Percentiles rank a stretch among this genome's conserved stretches.
These are phyloP conservation scores for Calliopsis andreniformis DNA, from an alignment of 1,140 invertebrate genomes.

Conservation along the genomic window DNA sequence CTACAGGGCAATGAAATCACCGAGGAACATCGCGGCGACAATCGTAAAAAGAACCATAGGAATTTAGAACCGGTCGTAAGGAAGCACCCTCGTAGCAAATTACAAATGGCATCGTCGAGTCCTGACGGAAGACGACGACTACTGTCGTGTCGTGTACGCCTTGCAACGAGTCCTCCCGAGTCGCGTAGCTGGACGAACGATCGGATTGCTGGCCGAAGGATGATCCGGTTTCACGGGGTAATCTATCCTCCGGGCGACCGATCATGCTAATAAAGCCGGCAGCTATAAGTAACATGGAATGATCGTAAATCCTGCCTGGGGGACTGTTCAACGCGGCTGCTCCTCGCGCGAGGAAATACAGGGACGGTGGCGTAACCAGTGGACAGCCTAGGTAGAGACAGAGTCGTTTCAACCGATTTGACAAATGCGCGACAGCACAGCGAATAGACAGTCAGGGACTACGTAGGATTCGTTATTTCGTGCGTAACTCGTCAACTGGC, in stretches of 20 bases:
- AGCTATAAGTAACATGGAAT: slow-evolving; percentile 59
- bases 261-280: slow-evolving; percentile 64
- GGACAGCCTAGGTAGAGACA: background rate
- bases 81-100: slow-evolving; percentile 52
- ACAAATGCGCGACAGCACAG: slow-evolving; percentile 15
- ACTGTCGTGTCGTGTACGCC: slow-evolving; percentile 15
- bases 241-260: slow-evolving; percentile 57
- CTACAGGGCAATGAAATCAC: no score
- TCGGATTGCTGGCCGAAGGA: slow-evolving; percentile 42
- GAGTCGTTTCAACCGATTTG: slow-evolving; percentile 23
- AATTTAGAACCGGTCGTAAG: slow-evolving; percentile 54
- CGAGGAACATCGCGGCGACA: background rate
- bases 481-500: slow-evolving; percentile 4
- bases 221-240: slow-evolving; percentile 56
- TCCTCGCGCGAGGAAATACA: slow-evolving; percentile 24
- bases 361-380: slow-evolving; percentile 20
- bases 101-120: slow-evolving; percentile 51
- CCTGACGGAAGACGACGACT: slow-evolving; percentile 39
- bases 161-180: slow-evolving; percentile 32
- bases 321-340: slow-evolving; percentile 28
- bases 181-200: slow-evolving; percentile 24
- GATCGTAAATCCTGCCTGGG: slow-evolving; percentile 58
- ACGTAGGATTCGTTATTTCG: slow-evolving; percentile 19
- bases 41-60: slow-evolving; percentile 9
- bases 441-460: background rate